A percentile compares a stretch with the other conserved stretches of the same genome.
phyloP scores from a whole-genome alignment of 2,797 vertebrate species.

The Myotis daubentonii region DNA sequence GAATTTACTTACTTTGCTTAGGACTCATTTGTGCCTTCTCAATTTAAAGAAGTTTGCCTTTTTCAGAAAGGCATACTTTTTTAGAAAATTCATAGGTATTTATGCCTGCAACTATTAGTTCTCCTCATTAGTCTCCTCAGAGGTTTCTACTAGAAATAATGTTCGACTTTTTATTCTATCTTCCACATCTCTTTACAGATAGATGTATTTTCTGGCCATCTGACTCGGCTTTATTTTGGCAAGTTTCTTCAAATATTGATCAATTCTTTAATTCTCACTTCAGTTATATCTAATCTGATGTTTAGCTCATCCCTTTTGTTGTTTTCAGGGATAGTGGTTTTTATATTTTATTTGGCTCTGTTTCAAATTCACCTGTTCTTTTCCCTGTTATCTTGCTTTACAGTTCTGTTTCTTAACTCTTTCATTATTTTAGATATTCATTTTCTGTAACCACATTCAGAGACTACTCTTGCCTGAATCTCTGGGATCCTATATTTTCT shows the following conservation, averaged over 20 bases:
- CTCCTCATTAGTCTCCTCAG: neutral
- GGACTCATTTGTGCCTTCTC: neutral
- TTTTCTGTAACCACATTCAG: neutral
- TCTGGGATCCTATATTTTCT: neutral
- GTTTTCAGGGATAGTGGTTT: neutral
- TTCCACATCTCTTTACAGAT: neutral
- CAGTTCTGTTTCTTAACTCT: neutral
- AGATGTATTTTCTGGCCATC: neutral
- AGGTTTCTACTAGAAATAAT: neutral
- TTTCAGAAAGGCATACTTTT: neutral
- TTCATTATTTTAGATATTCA: neutral
- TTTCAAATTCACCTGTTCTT: neutral
- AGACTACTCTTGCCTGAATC: neutral
- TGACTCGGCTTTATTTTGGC: neutral
- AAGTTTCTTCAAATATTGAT: neutral
- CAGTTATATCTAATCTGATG: neutral
- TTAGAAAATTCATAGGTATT: neutral
- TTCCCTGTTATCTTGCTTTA: neutral
- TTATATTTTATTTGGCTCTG: neutral
- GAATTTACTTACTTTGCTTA: neutral
- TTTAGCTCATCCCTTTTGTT: slow-evolving; percentile 34
- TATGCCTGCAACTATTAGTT: neutral
- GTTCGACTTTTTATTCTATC: neutral
- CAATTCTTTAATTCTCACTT: neutral
- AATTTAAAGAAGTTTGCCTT: neutral